Evolutionary conservation across 2,797 vertebrate species (phyloP), one percentile per base, ranked within the genome.

Genomic region (Takifugu ocellatus): DNA sequence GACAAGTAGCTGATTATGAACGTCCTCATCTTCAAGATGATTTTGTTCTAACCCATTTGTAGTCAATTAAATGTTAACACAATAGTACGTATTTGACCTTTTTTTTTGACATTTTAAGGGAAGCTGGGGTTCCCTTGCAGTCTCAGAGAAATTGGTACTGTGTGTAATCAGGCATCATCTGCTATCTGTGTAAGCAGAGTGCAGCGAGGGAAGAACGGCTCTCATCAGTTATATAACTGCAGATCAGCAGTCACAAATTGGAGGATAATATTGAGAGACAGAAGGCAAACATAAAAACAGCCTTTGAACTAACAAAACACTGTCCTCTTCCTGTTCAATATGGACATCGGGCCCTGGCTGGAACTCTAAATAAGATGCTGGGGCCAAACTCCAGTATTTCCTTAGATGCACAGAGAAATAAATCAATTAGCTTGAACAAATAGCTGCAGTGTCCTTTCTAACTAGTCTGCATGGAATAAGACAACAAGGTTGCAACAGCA

Each of bases 301-400:
- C 71, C 74, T 82, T 82, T 82, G 75, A 72, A 74, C 72, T 3
- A 33, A 54, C 52, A 62, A 26, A 66, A 44, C 50, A 44, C 54
- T 33, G 17, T 21, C 50, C 56, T 53, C 51, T 43, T 66, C 24
- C 55, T 46, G 51, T 33, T 49, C 31, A 4, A 25, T 59, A 77
- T 57, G 64, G 63, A 45, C 52, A 74, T 79, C 59, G 17, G 33
- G 10, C 39, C 6, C 26, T 24, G 29, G 63, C 70, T 51, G 50
- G 15, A 5, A 47, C 36, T 60, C 24, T 45, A 55, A 61, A 69
- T 73, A 17, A 48, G 27, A 62, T 66, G 56, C 49, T 68, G 59
- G 77, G 21, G 1, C 21, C 21, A 21, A 21, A 21, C 21, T 21
- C 97, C 61, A 99, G 89, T 96, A 99, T 98, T 87, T 99, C 96